Evolutionary conservation across 2,888 invertebrate genomes (phyloP), one percentile per base, ranked within the genome.

Genomic region (Noctua fimbriata): DNA sequence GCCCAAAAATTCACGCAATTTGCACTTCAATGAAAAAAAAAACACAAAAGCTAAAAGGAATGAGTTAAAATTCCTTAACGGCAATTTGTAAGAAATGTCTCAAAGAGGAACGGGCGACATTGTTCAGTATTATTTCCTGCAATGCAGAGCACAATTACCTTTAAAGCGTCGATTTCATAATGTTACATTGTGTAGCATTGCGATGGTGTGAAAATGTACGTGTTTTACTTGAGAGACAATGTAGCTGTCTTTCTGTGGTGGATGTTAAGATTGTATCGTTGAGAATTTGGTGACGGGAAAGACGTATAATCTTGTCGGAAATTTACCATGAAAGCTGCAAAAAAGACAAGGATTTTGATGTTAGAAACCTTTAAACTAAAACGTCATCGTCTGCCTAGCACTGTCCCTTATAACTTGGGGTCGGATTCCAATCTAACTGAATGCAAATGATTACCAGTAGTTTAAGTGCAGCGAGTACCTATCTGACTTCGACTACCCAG

Each of bases 51-150:
- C 72, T 36, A 18, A 69, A 73, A 67, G 69, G 69, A 73, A 69
- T 78, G 75, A 84, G 76, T 80, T 87, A 81, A 87, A 80, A 86
- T 84, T 86, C 83, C 75, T 79, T 77, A 75, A 73, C 71, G 80
- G 72, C 73, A 83, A 86, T 86, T 86, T 78, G 73, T 75, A 69
- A 73, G 83, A 76, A 86, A 79, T 78, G 76, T 78, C 76, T 66
- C 32, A 83, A 86, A 69, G 83, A 76, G 67, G 72, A 83, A 65
- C 52, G 58, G 60, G 73, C 71, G 78, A 83, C 87, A 81, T 81
- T 82, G 85, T 87, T 86, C 84, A 73, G 84, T 74, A 69, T 79
- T 79, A 86, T 87, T 87, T 87, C 86, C 87, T 87, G 87, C 78
- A 79, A 81, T 87, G 81, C 85, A 84, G 81, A 76, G 78, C 63